These are phyloP conservation scores for Mayetiola destructor DNA, from an alignment of 2,888 invertebrate genomes.

Conservation along the genomic window DNA sequence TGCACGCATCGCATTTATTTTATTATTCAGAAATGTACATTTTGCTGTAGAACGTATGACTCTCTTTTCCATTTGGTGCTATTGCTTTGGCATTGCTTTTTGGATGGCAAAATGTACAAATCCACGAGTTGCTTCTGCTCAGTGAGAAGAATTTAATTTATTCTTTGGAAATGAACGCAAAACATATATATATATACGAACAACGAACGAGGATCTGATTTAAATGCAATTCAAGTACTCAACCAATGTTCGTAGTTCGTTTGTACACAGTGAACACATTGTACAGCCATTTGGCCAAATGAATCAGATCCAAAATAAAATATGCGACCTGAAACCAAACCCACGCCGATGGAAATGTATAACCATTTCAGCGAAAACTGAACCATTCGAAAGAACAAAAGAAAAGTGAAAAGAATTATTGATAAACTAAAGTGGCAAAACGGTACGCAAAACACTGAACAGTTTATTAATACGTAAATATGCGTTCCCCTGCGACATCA, in stretches of 20 bases:
- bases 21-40: constrained; percentile 8
- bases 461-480: constrained; percentile 8
- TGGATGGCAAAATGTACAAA: not conserved
- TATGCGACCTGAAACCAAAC: too few species aligned
- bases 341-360: too few species aligned
- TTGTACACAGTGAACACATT: too few species aligned
- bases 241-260: too few species aligned
- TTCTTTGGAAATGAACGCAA: not conserved
- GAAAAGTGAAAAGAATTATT: not conserved
- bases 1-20: constrained; percentile 7
- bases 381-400: too few species aligned
- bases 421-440: constrained; percentile 12
- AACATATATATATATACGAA: too few species aligned
- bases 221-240: constrained; percentile 3
- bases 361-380: too few species aligned
- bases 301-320: too few species aligned
- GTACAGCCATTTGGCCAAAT: too few species aligned
- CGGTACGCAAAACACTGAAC: constrained; percentile 4
- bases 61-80: not conserved
- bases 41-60: constrained; percentile 1
- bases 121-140: not conserved
- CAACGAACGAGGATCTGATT: not conserved
- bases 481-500: constrained; percentile 10
- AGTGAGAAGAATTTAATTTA: constrained; percentile 13
- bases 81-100: not conserved